Conservation (phyloP, 2,888 invertebrate genomes). For the Ormia ochracea region DNA sequence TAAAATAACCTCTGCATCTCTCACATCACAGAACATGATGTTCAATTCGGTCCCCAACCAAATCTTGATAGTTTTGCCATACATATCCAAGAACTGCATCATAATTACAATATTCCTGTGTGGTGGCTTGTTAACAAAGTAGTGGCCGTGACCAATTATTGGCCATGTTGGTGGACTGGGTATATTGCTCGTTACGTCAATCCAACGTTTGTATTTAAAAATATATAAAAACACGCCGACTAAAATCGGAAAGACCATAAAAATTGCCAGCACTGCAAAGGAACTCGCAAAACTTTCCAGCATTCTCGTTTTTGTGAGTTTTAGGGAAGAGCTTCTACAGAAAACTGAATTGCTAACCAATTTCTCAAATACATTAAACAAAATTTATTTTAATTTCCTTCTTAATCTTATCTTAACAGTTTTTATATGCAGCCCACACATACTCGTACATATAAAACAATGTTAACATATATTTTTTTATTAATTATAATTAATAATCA, state of each 20-base stretch:
- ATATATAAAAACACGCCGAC: conserved; percentile 64
- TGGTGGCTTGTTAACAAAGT: conserved; percentile 77
- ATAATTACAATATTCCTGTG: conserved; percentile 71
- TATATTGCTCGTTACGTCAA: conserved; percentile 69
- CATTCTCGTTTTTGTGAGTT: conserved; percentile 63
- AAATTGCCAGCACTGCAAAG: conserved; percentile 45
- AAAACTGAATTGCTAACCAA: not conserved
- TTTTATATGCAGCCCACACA: not conserved
- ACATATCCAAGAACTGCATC: conserved; percentile 71
- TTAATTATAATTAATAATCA: not conserved
- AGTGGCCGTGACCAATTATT: conserved; percentile 78
- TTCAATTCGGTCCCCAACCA: conserved; percentile 75
- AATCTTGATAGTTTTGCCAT: conserved; percentile 68
- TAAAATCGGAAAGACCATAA: not conserved
- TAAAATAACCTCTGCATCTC: conserved; percentile 71
- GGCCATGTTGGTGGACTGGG: conserved; percentile 77
- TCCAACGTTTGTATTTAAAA: conserved; percentile 68
- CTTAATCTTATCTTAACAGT: conserved; percentile 39
- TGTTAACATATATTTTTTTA: not conserved
- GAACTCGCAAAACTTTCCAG: conserved; percentile 61
- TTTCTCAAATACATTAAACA: not conserved
- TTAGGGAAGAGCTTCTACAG: not conserved
- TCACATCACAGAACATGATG: conserved; percentile 69
- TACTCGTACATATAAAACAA: not conserved
- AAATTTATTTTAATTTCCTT: not conserved